Evolutionary conservation across 2,113 vertebrate species (phyloP).

Genomic region (Okapia johnstoni): DNA sequence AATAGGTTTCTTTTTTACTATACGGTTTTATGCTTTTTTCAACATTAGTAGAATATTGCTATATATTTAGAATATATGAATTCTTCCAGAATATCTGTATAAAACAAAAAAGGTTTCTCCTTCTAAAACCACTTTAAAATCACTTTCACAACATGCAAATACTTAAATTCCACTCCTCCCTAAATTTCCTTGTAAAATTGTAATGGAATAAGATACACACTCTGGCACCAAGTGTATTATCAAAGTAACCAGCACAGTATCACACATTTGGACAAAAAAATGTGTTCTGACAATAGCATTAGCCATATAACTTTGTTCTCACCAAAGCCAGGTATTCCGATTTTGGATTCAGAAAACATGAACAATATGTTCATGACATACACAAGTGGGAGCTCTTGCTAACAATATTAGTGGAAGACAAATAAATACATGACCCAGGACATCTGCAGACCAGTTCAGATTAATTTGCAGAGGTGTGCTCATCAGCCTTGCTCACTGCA

Average conservation of each 20-base stretch:
- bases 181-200: not conserved
- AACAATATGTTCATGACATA: not conserved
- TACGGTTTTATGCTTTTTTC: not conserved
- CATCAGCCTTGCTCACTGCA: not conserved
- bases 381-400: not conserved
- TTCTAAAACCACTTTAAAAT: slow-evolving; percentile 30
- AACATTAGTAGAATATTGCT: not conserved
- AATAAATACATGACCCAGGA: not conserved
- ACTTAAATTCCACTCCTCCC: not conserved
- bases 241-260: not conserved
- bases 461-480: not conserved
- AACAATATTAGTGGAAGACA: not conserved
- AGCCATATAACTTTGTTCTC: not conserved
- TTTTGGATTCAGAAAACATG: not conserved
- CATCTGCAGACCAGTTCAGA: not conserved
- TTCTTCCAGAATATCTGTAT: slow-evolving; percentile 11
- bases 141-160: not conserved
- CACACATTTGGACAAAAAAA: not conserved
- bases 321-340: not conserved
- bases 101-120: not conserved
- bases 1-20: not conserved
- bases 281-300: not conserved
- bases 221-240: not conserved
- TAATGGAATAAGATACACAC: not conserved
- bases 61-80: not conserved